Conservation (phyloP, 2,113 vertebrate species). For the Hylia prasina region DNA sequence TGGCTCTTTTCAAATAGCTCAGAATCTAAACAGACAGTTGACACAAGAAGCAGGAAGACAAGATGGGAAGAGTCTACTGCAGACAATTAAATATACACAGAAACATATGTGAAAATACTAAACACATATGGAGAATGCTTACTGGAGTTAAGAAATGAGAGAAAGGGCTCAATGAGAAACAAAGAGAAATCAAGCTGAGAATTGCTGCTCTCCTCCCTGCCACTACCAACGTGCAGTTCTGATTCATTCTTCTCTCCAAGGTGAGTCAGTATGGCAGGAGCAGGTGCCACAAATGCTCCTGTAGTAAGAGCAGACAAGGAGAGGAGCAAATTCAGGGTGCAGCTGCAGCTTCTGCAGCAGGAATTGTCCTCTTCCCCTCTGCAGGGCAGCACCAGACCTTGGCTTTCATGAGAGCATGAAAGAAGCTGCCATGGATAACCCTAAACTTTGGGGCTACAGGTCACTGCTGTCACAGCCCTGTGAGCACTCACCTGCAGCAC, state of each 20-base stretch:
- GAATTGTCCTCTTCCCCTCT: not conserved
- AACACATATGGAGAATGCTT: conserved; percentile 3
- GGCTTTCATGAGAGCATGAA: not conserved
- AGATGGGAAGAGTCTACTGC: not conserved
- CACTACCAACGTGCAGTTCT: not conserved
- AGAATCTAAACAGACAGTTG: conserved; percentile 1
- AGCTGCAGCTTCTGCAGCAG: not conserved
- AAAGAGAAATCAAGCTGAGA: not conserved
- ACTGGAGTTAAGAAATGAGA: not conserved
- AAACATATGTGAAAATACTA: conserved; percentile 24
- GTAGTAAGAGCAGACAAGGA: not conserved
- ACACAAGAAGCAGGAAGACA: not conserved
- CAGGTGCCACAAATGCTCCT: not conserved
- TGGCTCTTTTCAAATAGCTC: not conserved
- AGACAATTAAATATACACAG: conserved; percentile 26
- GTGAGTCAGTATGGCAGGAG: not conserved
- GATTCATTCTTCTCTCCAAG: not conserved
- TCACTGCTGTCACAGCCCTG: accelerated
- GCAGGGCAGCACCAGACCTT: accelerated
- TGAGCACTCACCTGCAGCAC: not conserved
- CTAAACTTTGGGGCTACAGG: not conserved
- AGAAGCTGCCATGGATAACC: not conserved
- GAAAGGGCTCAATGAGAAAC: not conserved
- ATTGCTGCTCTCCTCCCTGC: conserved; percentile 10
- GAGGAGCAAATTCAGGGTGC: not conserved